Conservation (phyloP, 2,888 invertebrate genomes). For the Oxytorus armatus region DNA sequence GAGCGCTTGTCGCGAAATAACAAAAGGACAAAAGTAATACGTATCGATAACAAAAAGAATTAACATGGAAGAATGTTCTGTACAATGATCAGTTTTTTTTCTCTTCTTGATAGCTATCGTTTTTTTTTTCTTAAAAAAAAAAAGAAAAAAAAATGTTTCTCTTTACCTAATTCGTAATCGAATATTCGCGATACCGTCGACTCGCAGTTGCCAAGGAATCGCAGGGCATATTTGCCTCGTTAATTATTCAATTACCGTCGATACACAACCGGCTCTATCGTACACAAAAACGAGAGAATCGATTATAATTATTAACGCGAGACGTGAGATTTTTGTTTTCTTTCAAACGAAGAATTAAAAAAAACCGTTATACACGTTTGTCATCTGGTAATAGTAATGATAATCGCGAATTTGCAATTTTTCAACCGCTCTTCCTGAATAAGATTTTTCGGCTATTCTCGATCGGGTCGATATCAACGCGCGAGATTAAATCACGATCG, state of each 20-base stretch:
- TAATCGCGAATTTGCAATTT: too few species aligned
- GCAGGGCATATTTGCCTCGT: slow-evolving; percentile 2
- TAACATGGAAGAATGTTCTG: slow-evolving; percentile 77
- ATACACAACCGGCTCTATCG: slow-evolving; percentile 32
- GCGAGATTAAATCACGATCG: too few species aligned
- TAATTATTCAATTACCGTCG: slow-evolving; percentile 20
- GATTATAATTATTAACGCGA: slow-evolving; percentile 39
- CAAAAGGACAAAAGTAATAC: slow-evolving; percentile 35
- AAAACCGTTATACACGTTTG: too few species aligned
- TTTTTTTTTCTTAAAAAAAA: slow-evolving; percentile 24
- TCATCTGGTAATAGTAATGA: slow-evolving; percentile 29
- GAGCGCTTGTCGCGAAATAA: slow-evolving; percentile 42
- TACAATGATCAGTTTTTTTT: slow-evolving; percentile 71
- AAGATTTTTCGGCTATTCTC: too few species aligned
- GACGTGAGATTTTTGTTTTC: slow-evolving; percentile 34
- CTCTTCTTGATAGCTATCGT: slow-evolving; percentile 55
- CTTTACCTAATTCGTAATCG: slow-evolving; percentile 10
- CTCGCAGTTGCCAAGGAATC: slow-evolving; percentile 51
- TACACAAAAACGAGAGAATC: slow-evolving; percentile 40
- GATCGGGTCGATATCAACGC: too few species aligned
- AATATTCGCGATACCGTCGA: slow-evolving; percentile 42
- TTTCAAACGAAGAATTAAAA: slow-evolving; percentile 14
- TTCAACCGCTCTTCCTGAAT: too few species aligned
- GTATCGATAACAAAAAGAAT: slow-evolving; percentile 58
- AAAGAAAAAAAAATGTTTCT: too few species aligned